A percentile compares a stretch with the other conserved stretches of the same genome.
phyloP scores from a whole-genome alignment of 2,888 invertebrate genomes.

The Nomada lathburiana region DNA sequence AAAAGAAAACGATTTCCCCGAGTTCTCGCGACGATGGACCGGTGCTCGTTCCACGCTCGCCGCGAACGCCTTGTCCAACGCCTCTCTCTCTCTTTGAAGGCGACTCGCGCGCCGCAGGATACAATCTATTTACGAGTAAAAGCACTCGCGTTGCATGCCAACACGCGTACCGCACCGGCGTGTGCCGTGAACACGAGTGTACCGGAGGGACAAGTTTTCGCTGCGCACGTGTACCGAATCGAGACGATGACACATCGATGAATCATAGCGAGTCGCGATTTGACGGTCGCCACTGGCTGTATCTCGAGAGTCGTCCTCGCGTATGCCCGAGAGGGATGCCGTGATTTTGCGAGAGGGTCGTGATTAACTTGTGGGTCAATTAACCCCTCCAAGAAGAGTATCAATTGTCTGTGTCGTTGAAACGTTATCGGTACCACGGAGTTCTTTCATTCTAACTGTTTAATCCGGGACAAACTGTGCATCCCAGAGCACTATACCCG shows the following conservation, averaged over 20 bases:
- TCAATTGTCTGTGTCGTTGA: too few relatives aligned
- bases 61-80: slow-evolving; percentile 43
- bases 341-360: too few relatives aligned
- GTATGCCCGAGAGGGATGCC: not conserved
- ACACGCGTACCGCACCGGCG: slow-evolving; percentile 50
- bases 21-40: slow-evolving; percentile 37
- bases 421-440: too few relatives aligned
- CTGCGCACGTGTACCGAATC: slow-evolving; percentile 62
- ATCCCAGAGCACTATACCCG: not conserved
- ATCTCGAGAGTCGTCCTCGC: not conserved
- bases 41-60: slow-evolving; percentile 22
- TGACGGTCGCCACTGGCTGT: not conserved
- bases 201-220: slow-evolving; percentile 51
- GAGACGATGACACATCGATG: slow-evolving; percentile 71
- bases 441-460: too few relatives aligned
- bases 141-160: slow-evolving; percentile 64
- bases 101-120: slow-evolving; percentile 51
- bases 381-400: too few relatives aligned
- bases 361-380: too few relatives aligned
- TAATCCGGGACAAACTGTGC: too few relatives aligned
- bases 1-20: slow-evolving; percentile 19
- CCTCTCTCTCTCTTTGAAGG: slow-evolving; percentile 43
- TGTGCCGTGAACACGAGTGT: slow-evolving; percentile 14
- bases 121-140: slow-evolving; percentile 70
- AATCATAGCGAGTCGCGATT: slow-evolving; percentile 53